Evolutionary conservation across 2,888 invertebrate genomes (phyloP), one percentile per base, ranked within the genome.

Genomic region (Lamellibrachia satsuma): DNA sequence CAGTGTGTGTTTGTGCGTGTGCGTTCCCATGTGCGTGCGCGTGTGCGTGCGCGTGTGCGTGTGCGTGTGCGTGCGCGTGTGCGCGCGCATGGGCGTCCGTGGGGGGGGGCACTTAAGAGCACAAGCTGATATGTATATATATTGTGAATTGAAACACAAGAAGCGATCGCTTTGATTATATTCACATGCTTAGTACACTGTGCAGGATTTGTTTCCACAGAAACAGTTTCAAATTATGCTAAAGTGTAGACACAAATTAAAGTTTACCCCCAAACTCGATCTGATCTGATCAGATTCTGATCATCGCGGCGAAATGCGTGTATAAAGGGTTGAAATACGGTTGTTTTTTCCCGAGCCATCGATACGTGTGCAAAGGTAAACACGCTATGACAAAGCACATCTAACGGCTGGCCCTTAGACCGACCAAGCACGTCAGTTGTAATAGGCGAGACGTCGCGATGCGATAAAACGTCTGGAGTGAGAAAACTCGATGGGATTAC

Each of bases 401-500:
- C 75, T 22, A 75, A 11, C 75, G 22, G 15, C 6, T 22, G 75
- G 75, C 75, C 75, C 15, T 22, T 75, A 22, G 75, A 75, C 75
- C 15, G 75, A 22, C 75, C 75, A n/a, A 11, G 6, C 75, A 75
- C 22, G 75, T 75, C 75, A 75, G 15, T 75, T 22, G 75, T 22
- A 75, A 75, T 75, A 75, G 75, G n/a, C 75, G 22, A 22, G 75
- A 75, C 75, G 75, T 22, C 22, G 75, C 6, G 75, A 75, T 75
- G 75, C n/a, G 75, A 75, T 75, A 75, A 75, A 75, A 75, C 75
- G 75, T 75, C 75, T 75, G 75, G 3, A 15, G 75, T 75, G 75
- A 75, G 75, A 22, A 75, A 75, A 75, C 75, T 75, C 75, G n/a
- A 75, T 75, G 22, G 75, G 75, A 75, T 75, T 75, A 75, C 75